phyloP scores from a whole-genome alignment of 2,797 vertebrate species.

The Mionectes olivaceus region DNA sequence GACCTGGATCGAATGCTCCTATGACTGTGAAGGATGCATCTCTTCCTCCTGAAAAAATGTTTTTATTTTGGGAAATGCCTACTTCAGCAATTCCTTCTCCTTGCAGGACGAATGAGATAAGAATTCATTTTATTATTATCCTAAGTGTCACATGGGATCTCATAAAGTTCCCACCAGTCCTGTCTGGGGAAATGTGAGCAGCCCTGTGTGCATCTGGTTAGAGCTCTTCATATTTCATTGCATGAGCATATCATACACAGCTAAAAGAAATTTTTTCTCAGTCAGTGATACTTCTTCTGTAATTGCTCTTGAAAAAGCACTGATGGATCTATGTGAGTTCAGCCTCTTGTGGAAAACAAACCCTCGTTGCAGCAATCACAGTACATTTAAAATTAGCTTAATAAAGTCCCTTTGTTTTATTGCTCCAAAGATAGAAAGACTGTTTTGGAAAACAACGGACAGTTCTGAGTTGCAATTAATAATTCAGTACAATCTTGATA shows the following conservation, averaged over 20 bases:
- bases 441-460: neutral
- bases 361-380: neutral
- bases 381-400: neutral
- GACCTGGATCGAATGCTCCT: neutral
- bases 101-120: neutral
- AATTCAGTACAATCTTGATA: neutral
- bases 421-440: neutral
- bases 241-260: rapidly evolving
- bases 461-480: neutral
- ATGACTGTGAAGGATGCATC: neutral
- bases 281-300: neutral
- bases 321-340: neutral
- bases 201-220: neutral
- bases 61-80: neutral
- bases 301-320: neutral
- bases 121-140: neutral
- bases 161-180: neutral
- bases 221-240: neutral
- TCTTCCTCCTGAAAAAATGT: neutral
- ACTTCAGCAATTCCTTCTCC: neutral
- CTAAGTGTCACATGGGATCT: neutral
- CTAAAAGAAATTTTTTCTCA: neutral
- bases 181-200: neutral
- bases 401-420: neutral
- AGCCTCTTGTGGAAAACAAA: neutral